Conservation (phyloP, 2,888 invertebrate species). For the Brenthis ino region DNA sequence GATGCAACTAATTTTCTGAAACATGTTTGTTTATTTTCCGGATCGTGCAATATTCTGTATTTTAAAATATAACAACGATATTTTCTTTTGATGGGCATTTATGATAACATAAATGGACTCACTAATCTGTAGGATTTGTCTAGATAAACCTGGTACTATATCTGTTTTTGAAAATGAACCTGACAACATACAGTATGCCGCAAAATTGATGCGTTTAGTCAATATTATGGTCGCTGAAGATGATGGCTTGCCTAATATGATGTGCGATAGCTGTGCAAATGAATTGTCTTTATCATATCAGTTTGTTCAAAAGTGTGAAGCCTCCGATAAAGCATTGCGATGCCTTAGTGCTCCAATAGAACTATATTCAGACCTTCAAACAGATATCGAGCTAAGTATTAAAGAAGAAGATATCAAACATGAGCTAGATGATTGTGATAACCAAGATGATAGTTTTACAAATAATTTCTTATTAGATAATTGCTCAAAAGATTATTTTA, state of each 20-base stretch:
- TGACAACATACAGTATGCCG: slow-evolving; percentile 57
- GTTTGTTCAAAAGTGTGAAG: slow-evolving; percentile 66
- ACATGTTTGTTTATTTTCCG: slow-evolving; percentile 23
- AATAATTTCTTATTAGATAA: slow-evolving; percentile 36
- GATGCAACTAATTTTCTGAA: background rate
- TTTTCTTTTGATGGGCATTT: background rate
- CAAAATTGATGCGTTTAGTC: slow-evolving; percentile 64
- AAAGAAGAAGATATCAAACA: slow-evolving; percentile 49
- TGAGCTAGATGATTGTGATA: slow-evolving; percentile 44
- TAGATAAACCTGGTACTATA: slow-evolving; percentile 57
- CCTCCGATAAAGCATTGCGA: slow-evolving; percentile 62
- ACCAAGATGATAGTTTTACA: slow-evolving; percentile 32
- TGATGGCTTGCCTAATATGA: slow-evolving; percentile 64
- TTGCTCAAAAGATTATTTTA: slow-evolving; percentile 30
- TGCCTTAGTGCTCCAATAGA: slow-evolving; percentile 47
- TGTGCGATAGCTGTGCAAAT: slow-evolving; percentile 60
- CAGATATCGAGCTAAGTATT: slow-evolving; percentile 39
- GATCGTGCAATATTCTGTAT: background rate
- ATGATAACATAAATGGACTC: slow-evolving; percentile 35
- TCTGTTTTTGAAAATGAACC: slow-evolving; percentile 58
- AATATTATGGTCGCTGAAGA: slow-evolving; percentile 58
- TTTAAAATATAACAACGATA: background rate
- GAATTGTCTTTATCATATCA: slow-evolving; percentile 60
- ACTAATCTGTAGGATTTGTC: slow-evolving; percentile 65
- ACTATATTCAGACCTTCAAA: slow-evolving; percentile 40